Percentiles rank a stretch among this genome's conserved stretches.
Evolutionary conservation across 2,888 invertebrate species (phyloP).

Genomic region (Sesamia inferens): DNA sequence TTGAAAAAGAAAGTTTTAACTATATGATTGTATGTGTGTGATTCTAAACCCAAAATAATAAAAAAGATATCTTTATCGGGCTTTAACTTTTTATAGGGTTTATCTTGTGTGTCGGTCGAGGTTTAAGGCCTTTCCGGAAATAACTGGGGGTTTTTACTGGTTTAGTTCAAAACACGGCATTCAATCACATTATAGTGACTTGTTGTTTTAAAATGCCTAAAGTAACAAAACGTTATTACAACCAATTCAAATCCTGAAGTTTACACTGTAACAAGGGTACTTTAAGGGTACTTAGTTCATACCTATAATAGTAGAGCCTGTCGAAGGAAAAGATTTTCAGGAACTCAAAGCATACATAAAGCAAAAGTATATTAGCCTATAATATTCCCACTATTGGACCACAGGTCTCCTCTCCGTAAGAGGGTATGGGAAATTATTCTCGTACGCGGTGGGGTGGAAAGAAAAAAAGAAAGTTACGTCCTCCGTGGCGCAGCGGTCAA

Average conservation of each 20-base stretch:
- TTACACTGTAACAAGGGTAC: neutral
- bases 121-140: constrained; percentile 42
- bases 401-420: neutral
- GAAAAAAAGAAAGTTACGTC: too few relatives aligned
- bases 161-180: constrained; percentile 28
- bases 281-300: neutral
- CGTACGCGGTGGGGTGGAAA: neutral
- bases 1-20: constrained; percentile 46
- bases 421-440: neutral
- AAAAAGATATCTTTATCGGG: constrained; percentile 58
- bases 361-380: neutral
- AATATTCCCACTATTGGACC: neutral
- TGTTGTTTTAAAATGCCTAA: neutral
- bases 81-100: constrained; percentile 54
- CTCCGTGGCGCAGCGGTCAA: too few relatives aligned
- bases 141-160: constrained; percentile 29
- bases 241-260: neutral
- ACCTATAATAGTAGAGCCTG: neutral
- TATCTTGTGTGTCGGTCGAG: constrained; percentile 49
- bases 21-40: constrained; percentile 49
- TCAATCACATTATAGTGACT: constrained; percentile 31
- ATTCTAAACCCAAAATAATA: constrained; percentile 56
- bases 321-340: neutral
- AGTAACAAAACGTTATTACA: neutral
- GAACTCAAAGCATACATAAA: neutral